Base-by-base conservation (phyloP, 2,797 vertebrate species). In the Coregonus ussuriensis region DNA sequence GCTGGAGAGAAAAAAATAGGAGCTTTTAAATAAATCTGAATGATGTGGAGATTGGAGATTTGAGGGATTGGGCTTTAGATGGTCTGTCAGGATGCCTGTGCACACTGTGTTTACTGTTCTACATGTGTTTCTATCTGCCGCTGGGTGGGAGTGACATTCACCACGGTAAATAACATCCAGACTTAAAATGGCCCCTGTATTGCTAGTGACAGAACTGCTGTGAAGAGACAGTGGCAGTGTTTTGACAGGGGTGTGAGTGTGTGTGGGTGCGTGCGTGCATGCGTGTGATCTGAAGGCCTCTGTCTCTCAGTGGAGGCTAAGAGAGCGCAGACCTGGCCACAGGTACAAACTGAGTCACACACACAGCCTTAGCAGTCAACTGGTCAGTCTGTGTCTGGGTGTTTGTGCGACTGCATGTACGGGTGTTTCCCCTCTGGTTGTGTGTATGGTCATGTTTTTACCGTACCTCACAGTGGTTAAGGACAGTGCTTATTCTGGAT, bases 371-470 rank as follows among this genome's bases (percentile, higher is more conserved):
- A 78, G 59, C n/a, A 79, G 85, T 80, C 77, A 86, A 89, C 82
- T 91, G 88, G 84, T 87, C 84, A 88, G 77, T 56, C 65, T 76
- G 76, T 71, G 78, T 74, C 63, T 65, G 66, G 4, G 33, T 51
- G 74, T 11, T 1, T 68, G 37, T 52, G 66, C 4, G 29, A 31
- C 56, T 78, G 74, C 69, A 73, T 56, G 35, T 71, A 72, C 74
- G 70, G 53, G 68, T 3, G 54, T 71, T 52, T 29, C 41, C 69
- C 69, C 13, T 71, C n/a, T 51, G 41, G 69, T 15, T 47, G 41
- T 82, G 80, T 87, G 81, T 86, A 84, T 84, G 85, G 78, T 91
- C 89, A 92, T 91, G 89, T 86, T 65, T 91, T 89, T 87, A 90
- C 25, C 25, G 25, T 25, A 25, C 87, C 86, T 88, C 75, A 77